A percentile compares a stretch with the other conserved stretches of the same genome.
These are phyloP conservation scores for Drosophila lacertosa DNA, from an alignment of 1,140 invertebrate genomes.

Conservation along the genomic window DNA sequence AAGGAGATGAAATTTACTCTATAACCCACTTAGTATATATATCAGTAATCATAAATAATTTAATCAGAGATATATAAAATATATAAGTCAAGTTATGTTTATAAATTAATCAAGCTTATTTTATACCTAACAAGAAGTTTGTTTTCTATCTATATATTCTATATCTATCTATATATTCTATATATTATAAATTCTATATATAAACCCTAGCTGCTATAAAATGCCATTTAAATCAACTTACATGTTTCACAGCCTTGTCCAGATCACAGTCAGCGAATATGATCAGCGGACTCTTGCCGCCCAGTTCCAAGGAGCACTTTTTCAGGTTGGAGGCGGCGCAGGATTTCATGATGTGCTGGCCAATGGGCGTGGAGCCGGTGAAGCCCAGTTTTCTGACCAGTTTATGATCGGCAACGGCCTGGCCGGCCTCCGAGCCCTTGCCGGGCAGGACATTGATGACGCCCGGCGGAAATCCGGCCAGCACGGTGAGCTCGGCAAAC, in stretches of 20 bases:
- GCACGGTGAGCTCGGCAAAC: conserved; percentile 94
- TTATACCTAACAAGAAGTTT: too few relatives aligned
- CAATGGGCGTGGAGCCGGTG: conserved; percentile 96
- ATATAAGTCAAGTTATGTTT: too few relatives aligned
- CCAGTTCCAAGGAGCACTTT: conserved; percentile 96
- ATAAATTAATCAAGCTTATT: too few relatives aligned
- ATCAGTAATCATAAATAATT: too few relatives aligned
- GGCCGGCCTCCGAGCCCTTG: conserved; percentile 90
- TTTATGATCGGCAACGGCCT: conserved; percentile 93
- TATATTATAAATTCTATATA: too few relatives aligned
- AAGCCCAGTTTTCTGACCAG: conserved; percentile 95
- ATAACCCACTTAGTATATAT: too few relatives aligned
- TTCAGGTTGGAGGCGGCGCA: conserved; percentile 96
- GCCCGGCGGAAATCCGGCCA: conserved; percentile 96
- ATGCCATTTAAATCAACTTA: too few relatives aligned
- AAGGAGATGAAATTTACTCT: too few relatives aligned
- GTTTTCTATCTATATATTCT: too few relatives aligned
- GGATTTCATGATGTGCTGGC: conserved; percentile 91
- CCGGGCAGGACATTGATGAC: conserved; percentile 97
- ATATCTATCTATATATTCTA: too few relatives aligned
- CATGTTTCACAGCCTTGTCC: conserved; percentile 95
- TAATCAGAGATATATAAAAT: too few relatives aligned
- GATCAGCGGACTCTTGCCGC: conserved; percentile 97
- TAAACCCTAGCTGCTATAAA: too few relatives aligned
- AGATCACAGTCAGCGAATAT: conserved; percentile 97